These are phyloP conservation scores for Eutolmus rufibarbis DNA, from an alignment of 2,888 invertebrate genomes.

Conservation along the genomic window DNA sequence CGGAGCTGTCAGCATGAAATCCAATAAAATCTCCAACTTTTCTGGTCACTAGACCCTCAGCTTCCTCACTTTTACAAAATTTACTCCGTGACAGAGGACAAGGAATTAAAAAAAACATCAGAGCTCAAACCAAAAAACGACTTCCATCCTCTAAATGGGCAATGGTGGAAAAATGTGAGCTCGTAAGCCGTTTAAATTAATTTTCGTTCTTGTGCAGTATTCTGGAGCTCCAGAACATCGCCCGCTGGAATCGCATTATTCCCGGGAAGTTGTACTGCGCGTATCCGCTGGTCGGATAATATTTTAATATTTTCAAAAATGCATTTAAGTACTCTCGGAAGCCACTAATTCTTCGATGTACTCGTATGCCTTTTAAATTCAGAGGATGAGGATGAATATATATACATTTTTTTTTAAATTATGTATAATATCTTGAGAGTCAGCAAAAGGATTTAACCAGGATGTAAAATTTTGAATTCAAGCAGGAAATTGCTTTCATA, in stretches of 20 bases:
- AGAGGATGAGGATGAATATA: neutral
- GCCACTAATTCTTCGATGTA: neutral
- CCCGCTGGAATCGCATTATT: neutral
- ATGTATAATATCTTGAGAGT: neutral
- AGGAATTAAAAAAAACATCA: neutral
- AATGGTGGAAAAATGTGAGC: constrained; percentile 1
- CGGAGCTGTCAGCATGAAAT: neutral
- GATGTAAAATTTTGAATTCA: neutral
- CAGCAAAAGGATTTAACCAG: neutral
- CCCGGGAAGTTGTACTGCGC: neutral
- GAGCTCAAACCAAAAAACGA: neutral
- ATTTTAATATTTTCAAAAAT: neutral
- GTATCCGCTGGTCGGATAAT: neutral
- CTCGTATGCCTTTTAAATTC: neutral
- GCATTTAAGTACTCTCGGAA: neutral
- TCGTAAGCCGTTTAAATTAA: neutral
- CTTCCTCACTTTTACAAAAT: neutral
- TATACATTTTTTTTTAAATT: neutral
- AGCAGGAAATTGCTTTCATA: neutral
- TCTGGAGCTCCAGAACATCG: neutral
- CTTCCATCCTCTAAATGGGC: neutral
- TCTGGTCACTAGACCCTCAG: neutral
- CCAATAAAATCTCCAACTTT: neutral
- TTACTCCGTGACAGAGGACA: neutral
- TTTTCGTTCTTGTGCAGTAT: neutral